Percentiles rank a stretch among this genome's conserved stretches.
These are phyloP conservation scores for Eudyptes chrysolophus DNA, from an alignment of 2,113 vertebrate genomes.

Conservation along the genomic window DNA sequence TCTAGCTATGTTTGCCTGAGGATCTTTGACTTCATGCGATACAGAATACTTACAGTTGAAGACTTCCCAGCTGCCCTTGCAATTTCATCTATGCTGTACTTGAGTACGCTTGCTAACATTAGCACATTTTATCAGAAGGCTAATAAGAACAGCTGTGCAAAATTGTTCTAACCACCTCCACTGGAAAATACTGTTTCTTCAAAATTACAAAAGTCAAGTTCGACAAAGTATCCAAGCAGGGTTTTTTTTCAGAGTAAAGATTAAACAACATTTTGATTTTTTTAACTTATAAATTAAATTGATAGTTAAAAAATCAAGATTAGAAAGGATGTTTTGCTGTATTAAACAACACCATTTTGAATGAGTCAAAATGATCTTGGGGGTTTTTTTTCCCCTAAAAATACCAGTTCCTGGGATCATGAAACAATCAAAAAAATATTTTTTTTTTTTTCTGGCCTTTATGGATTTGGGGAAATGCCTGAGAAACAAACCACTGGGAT, in stretches of 20 bases:
- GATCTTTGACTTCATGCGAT: background rate
- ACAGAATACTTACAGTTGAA: background rate
- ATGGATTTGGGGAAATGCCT: background rate
- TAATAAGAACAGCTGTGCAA: background rate
- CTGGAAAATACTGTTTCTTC: background rate
- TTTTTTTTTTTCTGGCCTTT: too few relatives aligned
- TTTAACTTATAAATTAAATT: background rate
- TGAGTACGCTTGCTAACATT: accelerated
- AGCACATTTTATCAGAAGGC: background rate
- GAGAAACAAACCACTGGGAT: background rate
- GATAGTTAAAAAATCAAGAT: background rate
- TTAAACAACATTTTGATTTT: background rate
- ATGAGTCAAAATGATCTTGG: background rate
- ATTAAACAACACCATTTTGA: background rate
- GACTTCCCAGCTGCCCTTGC: background rate
- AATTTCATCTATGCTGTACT: background rate
- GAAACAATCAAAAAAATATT: background rate
- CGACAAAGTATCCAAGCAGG: background rate
- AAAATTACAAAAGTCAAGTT: background rate
- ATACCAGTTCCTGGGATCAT: background rate
- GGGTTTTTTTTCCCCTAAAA: background rate
- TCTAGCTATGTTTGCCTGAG: background rate
- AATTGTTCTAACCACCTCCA: background rate
- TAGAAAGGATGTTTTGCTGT: background rate
- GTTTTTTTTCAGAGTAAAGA: background rate